phyloP scores from a whole-genome alignment of 2,113 vertebrate species.

The Diglossa brunneiventris region DNA sequence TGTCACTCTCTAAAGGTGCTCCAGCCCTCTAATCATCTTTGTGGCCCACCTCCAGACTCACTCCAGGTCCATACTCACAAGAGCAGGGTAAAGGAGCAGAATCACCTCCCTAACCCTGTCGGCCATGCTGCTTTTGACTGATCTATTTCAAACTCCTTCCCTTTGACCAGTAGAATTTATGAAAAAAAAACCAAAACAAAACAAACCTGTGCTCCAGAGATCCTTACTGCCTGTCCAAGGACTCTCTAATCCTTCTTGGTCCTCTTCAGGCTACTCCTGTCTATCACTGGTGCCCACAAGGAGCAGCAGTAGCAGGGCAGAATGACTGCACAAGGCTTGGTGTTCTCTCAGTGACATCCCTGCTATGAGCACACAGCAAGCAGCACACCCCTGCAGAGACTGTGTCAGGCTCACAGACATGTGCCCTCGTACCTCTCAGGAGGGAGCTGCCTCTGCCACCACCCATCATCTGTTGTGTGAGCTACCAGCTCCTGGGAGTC shows the following conservation, averaged over 20 bases:
- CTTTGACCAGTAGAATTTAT: background rate
- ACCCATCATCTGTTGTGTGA: background rate
- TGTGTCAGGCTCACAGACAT: background rate
- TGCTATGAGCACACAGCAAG: accelerated
- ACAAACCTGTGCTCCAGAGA: background rate
- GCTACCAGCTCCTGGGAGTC: background rate
- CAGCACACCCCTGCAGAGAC: background rate
- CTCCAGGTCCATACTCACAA: background rate
- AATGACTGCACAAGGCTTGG: background rate
- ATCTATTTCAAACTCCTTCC: background rate
- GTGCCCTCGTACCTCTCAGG: background rate
- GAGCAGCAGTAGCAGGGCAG: background rate
- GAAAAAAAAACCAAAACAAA: background rate
- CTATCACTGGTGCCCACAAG: too few relatives aligned
- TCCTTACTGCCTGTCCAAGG: background rate
- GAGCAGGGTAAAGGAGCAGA: background rate
- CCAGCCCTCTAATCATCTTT: background rate
- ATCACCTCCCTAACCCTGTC: background rate
- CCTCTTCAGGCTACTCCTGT: background rate
- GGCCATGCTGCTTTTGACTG: background rate
- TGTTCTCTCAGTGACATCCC: background rate
- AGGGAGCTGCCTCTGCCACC: background rate
- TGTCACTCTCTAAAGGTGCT: background rate
- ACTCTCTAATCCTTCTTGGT: background rate
- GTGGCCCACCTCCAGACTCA: background rate